Base-by-base conservation (phyloP, 1,140 invertebrate genomes). In the Aphidius ervi region DNA sequence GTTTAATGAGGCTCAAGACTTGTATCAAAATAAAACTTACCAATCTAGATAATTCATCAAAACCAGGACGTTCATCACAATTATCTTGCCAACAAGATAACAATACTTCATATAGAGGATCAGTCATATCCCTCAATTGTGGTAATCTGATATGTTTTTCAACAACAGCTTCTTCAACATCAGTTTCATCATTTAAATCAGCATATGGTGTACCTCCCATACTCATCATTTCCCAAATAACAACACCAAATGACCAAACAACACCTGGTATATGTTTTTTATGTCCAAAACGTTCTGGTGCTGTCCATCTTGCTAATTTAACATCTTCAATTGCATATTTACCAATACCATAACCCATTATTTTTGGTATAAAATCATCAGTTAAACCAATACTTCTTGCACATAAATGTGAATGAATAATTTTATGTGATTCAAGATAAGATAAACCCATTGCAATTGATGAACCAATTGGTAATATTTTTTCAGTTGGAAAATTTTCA, bases 31-130 rank as follows among this genome's bases (percentile, higher is more conserved):
- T 47, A 52, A 56, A 49, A 56, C 63, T 74, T 66, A 79, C 76
- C 71, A 79, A 65, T 74, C 76, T 66, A n/a, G 75, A 73, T 48
- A 89, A 78, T 69, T 86, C 84, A 45, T 80, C 72, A 69, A 89
- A 89, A 23, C 81, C 78, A 9, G 90, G 91, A 65, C 92, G 81
- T 67, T 94, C 91, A 66, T 90, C 87, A 6, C 85, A 83, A 73
- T 93, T 89, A n/a, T 86, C 70, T 69, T 91, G 88, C 92, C 92
- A 95, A 69, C 92, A 94, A 63, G 91, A 88, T 5, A 88, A 77
- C 79, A 93, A 89, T 48, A 93, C 76, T 74, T 93, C 91, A 72
- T 93, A 93, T 31, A 93, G 75, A 61, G 90, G 87, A 71, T 91
- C 88, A 46, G 84, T 85, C 41, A 90, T 83, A 68, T 88, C 88